Evolutionary conservation across 2,113 vertebrate species (phyloP).

Genomic region (Azemiops feae): DNA sequence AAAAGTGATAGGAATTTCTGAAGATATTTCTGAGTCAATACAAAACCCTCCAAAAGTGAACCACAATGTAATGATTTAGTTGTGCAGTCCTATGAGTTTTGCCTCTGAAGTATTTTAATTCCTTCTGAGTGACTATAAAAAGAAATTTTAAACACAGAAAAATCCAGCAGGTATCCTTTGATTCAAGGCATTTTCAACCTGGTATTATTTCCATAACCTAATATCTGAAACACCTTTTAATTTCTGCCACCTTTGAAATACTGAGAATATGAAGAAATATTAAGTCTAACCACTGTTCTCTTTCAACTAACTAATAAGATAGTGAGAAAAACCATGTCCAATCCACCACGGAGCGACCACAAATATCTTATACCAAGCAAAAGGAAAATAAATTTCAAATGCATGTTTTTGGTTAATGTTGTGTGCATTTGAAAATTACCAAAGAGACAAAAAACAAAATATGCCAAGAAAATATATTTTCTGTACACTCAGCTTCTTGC

Average conservation of each 20-base stretch:
- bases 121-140: not conserved
- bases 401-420: not conserved
- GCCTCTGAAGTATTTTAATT: not conserved
- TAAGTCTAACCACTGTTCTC: not conserved
- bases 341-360: not conserved
- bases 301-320: not conserved
- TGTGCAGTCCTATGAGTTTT: not conserved
- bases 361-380: not conserved
- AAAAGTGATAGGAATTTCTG: not conserved
- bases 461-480: no score
- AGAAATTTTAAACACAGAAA: not conserved
- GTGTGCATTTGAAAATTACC: no score
- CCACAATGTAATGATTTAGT: not conserved
- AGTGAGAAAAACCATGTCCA: not conserved
- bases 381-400: not conserved
- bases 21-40: not conserved
- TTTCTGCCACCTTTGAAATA: not conserved
- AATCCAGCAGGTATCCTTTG: not conserved
- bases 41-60: not conserved
- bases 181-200: not conserved
- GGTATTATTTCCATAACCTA: not conserved
- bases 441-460: no score
- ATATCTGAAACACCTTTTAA: not conserved
- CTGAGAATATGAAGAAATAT: not conserved
- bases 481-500: no score